A percentile compares a stretch with the other conserved stretches of the same genome.
These are phyloP conservation scores for Gallinago jamesoni DNA, from an alignment of 2,113 vertebrate genomes.

Conservation along the genomic window DNA sequence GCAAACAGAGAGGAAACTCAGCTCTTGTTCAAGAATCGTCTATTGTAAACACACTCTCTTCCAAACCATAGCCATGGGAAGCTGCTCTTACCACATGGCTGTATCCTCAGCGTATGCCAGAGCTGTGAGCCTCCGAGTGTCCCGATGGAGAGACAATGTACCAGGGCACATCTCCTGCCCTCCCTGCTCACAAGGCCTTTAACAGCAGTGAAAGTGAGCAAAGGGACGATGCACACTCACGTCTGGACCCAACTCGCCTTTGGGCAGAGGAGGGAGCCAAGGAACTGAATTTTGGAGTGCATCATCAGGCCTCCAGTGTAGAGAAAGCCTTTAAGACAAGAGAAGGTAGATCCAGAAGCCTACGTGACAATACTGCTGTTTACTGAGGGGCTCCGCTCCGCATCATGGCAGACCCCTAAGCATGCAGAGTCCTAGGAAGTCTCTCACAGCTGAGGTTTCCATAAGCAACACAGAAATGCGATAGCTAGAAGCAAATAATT, in stretches of 20 bases:
- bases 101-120: not conserved
- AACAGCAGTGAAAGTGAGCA: not conserved
- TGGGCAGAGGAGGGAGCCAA: not conserved
- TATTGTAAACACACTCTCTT: not conserved
- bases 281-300: not conserved
- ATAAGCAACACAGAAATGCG: not conserved
- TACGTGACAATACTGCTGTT: not conserved
- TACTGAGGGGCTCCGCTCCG: not conserved
- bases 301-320: not conserved
- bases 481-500: slow-evolving; percentile 1
- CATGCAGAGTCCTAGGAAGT: not conserved
- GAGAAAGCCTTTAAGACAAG: not conserved
- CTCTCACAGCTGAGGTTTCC: not conserved
- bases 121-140: not conserved
- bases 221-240: rapidly evolving
- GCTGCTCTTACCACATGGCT: not conserved
- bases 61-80: not conserved
- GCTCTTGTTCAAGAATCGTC: not conserved
- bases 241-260: rapidly evolving
- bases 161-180: not conserved
- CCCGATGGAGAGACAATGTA: not conserved
- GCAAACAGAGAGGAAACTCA: slow-evolving; percentile 11
- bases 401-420: not conserved
- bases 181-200: not conserved
- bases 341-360: not conserved